These are phyloP conservation scores for Scolanthus callimorphus DNA, from an alignment of 92 coral and sea anemone genomes.

Conservation along the genomic window DNA sequence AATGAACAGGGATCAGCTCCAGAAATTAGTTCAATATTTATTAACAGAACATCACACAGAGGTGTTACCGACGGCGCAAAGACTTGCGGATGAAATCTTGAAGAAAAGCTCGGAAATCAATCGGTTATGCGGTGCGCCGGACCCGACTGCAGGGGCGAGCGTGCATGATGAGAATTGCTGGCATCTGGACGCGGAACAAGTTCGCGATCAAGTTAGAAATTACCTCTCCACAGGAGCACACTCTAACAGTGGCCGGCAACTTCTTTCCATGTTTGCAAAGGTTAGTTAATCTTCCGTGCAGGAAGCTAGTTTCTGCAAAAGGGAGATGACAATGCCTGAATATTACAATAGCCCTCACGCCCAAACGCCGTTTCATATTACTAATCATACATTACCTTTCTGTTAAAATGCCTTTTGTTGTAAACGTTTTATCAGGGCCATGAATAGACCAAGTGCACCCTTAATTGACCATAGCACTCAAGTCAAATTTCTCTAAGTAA, in stretches of 20 bases:
- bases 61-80: conserved; percentile 94
- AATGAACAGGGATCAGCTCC: conserved; percentile 98
- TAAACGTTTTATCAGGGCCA: no score
- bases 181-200: conserved; percentile 98
- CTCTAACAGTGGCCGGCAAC: conserved; percentile 86
- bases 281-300: conserved; percentile 34
- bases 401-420: no score
- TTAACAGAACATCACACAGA: conserved; percentile 95
- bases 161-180: conserved; percentile 94
- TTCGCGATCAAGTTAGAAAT: conserved; percentile 87
- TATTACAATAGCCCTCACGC: no score
- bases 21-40: conserved; percentile 91
- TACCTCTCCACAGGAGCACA: conserved; percentile 88
- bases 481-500: background rate
- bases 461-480: background rate
- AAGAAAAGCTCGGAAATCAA: conserved; percentile 92
- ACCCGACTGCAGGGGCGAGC: conserved; percentile 98
- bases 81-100: conserved; percentile 93
- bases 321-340: no score
- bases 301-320: no score
- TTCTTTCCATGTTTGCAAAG: conserved; percentile 97
- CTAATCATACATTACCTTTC: no score
- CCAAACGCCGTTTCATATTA: no score
- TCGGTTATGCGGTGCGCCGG: conserved; percentile 94
- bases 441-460: background rate